Conservation (phyloP, 2,797 vertebrate species). For the Notolabrus celidotus region DNA sequence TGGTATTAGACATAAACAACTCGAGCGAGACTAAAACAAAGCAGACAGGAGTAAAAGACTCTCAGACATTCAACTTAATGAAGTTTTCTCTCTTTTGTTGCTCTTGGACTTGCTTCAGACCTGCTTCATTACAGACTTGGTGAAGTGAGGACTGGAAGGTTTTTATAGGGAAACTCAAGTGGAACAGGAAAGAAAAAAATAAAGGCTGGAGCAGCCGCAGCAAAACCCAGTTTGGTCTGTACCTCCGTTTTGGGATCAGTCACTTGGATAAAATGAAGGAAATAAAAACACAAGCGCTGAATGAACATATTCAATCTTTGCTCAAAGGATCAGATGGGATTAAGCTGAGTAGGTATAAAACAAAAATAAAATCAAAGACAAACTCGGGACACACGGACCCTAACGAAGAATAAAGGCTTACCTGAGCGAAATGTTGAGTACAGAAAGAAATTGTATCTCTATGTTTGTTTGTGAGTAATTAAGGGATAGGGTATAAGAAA, state of each 20-base stretch:
- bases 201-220: background rate
- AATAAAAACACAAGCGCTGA: background rate
- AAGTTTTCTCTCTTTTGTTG: constrained; percentile 17
- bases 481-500: background rate
- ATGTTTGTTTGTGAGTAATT: background rate
- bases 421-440: constrained; percentile 68
- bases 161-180: background rate
- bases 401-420: constrained; percentile 44
- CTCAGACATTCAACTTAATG: constrained; percentile 25
- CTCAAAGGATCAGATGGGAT: constrained; percentile 24
- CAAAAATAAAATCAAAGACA: constrained; percentile 9
- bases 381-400: constrained; percentile 19
- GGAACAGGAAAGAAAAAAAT: background rate
- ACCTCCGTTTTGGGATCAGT: constrained; percentile 12
- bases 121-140: background rate
- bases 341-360: constrained; percentile 15
- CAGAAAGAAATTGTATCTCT: constrained; percentile 22
- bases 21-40: constrained; percentile 31
- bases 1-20: constrained; percentile 40
- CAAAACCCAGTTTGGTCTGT: constrained; percentile 14
- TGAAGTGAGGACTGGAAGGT: background rate
- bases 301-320: constrained; percentile 5
- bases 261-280: constrained; percentile 4
- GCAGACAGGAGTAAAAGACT: constrained; percentile 10
- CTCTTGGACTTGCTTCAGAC: constrained; percentile 15